These are phyloP conservation scores for Tachysurus fulvidraco DNA, from an alignment of 2,113 vertebrate species.

Conservation along the genomic window DNA sequence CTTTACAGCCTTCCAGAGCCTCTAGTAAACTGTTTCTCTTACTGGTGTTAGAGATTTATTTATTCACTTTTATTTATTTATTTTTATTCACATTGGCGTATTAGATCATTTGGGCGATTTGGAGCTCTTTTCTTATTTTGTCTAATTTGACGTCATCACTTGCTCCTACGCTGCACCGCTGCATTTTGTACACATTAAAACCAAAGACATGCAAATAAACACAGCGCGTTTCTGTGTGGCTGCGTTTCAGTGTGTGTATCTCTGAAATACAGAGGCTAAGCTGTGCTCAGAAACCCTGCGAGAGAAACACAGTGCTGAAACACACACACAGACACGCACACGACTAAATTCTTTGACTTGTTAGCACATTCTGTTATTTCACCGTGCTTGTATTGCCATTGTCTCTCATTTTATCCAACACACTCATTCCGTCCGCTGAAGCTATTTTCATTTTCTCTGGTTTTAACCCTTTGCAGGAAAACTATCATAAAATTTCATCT, in stretches of 20 bases:
- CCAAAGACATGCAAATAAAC: background rate
- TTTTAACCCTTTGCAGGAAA: background rate
- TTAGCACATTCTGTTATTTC: background rate
- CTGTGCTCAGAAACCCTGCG: background rate
- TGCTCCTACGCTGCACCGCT: background rate
- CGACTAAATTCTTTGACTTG: background rate
- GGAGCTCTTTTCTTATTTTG: background rate
- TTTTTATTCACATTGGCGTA: too few relatives aligned
- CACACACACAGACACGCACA: background rate
- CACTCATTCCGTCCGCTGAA: too few relatives aligned
- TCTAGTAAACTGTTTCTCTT: too few relatives aligned
- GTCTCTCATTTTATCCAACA: background rate
- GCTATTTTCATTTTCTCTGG: too few relatives aligned
- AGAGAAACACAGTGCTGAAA: background rate
- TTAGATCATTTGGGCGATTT: too few relatives aligned
- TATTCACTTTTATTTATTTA: too few relatives aligned
- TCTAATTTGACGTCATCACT: background rate
- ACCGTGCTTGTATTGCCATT: background rate
- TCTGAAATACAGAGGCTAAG: conserved; percentile 10
- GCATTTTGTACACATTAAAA: background rate
- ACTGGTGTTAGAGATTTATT: too few relatives aligned
- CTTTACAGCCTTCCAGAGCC: too few relatives aligned
- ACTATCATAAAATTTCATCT: too few relatives aligned
- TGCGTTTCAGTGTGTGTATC: background rate
- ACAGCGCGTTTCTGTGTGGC: background rate